These are phyloP conservation scores for Palythoa caribaeorum DNA, from an alignment of 92 coral and sea anemone genomes.

Conservation along the genomic window DNA sequence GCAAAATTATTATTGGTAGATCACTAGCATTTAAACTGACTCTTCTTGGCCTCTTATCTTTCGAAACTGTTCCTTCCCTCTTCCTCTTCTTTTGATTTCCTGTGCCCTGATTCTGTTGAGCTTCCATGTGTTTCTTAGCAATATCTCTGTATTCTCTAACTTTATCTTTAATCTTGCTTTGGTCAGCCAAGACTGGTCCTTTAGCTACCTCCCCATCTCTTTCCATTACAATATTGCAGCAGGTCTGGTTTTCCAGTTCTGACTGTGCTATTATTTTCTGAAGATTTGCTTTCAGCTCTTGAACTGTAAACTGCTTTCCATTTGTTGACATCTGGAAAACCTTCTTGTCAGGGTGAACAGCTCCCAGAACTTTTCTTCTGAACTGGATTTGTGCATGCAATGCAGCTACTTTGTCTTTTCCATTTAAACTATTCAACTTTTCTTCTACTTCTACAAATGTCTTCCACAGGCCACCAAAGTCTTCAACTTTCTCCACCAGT, in stretches of 20 bases:
- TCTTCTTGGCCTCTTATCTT: conserved; percentile 32
- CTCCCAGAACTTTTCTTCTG: conserved; percentile 44
- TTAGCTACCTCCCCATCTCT: conserved; percentile 21
- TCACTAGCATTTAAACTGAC: conserved; percentile 13
- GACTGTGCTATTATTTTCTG: conserved; percentile 29
- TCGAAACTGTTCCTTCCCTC: conserved; percentile 18
- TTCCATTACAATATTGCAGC: neutral
- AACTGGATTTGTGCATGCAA: conserved; percentile 43
- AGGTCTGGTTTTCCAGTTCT: conserved; percentile 38
- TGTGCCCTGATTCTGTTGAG: neutral
- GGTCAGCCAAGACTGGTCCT: conserved; percentile 49
- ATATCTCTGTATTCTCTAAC: conserved; percentile 24
- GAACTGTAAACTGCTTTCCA: conserved; percentile 21
- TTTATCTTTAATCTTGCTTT: conserved; percentile 24
- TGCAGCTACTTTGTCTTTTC: conserved; percentile 16
- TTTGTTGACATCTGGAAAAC: conserved; percentile 39
- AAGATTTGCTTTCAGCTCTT: conserved; percentile 2
- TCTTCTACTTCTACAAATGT: conserved; percentile 1
- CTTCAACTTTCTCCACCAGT: conserved; percentile 37
- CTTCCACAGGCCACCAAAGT: conserved; percentile 46
- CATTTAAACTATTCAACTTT: neutral
- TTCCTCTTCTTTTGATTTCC: conserved; percentile 40
- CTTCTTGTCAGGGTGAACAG: conserved; percentile 54
- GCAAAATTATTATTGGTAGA: conserved; percentile 30
- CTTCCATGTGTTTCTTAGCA: conserved; percentile 17